Conservation (phyloP, 2,888 invertebrate species). For the Ommatoiulus sabulosus region DNA sequence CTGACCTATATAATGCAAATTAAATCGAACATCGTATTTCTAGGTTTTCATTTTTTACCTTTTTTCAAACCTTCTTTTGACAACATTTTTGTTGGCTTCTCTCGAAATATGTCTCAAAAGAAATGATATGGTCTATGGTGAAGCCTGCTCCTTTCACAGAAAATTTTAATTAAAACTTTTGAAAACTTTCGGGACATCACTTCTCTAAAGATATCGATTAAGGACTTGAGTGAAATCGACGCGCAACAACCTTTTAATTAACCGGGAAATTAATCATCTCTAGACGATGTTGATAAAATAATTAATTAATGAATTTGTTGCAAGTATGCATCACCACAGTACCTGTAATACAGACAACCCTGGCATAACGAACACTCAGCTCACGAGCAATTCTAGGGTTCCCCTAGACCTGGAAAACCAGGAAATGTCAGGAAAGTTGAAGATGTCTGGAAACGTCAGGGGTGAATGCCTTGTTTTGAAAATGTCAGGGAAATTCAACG, state of each 20-base stretch:
- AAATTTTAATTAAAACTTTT: neutral
- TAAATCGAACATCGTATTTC: neutral
- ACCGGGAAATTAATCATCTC: neutral
- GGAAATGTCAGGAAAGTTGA: too few species aligned
- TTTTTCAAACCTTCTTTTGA: neutral
- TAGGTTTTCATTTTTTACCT: neutral
- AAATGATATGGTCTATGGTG: neutral
- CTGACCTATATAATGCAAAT: neutral
- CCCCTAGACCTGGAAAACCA: too few species aligned
- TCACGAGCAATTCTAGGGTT: too few species aligned
- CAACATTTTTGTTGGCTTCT: neutral
- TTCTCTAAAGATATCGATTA: neutral
- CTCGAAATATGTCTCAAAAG: slow-evolving; percentile 5
- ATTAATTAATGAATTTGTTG: neutral
- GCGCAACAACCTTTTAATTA: neutral
- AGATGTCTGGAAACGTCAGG: too few species aligned
- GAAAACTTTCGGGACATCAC: neutral
- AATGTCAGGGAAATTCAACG: too few species aligned
- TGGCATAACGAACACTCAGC: too few species aligned
- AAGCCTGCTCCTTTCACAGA: neutral
- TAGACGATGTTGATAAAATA: neutral
- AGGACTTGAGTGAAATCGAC: neutral
- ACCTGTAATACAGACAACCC: neutral
- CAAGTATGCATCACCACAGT: neutral
- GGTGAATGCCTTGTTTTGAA: too few species aligned